Conservation (phyloP, 2,888 invertebrate species). For the Drosophila subquinaria region DNA sequence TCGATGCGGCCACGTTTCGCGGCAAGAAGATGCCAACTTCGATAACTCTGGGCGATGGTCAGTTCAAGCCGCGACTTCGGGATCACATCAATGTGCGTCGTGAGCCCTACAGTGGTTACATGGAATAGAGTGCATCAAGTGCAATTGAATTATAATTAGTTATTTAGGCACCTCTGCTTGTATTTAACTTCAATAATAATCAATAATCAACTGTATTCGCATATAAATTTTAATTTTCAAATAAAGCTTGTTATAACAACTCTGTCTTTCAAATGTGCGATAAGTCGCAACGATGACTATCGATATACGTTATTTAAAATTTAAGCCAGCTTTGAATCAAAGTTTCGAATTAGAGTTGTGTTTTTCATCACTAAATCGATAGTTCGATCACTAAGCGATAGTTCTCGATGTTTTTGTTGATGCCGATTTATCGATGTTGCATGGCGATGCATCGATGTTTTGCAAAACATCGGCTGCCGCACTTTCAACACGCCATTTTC, state of each 20-base stretch:
- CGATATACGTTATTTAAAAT: too few relatives aligned
- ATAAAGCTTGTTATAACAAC: not conserved
- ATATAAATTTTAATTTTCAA: not conserved
- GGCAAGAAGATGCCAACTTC: constrained; percentile 62
- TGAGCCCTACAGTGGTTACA: constrained; percentile 37
- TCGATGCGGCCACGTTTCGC: constrained; percentile 75
- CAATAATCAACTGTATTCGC: not conserved
- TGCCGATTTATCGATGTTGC: too few relatives aligned
- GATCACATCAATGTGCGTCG: constrained; percentile 37
- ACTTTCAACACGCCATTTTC: too few relatives aligned
- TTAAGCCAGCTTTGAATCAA: too few relatives aligned
- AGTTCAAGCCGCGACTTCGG: constrained; percentile 69
- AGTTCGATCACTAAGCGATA: too few relatives aligned
- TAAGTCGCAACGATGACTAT: not conserved
- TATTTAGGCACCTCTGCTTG: not conserved
- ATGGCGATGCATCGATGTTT: too few relatives aligned
- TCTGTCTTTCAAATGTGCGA: not conserved
- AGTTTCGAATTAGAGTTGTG: too few relatives aligned
- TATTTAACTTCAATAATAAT: not conserved
- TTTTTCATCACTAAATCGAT: too few relatives aligned
- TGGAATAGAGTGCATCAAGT: constrained; percentile 49
- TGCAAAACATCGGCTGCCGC: too few relatives aligned
- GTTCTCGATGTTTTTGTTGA: too few relatives aligned
- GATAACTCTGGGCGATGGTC: constrained; percentile 69
- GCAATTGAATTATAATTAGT: not conserved